phyloP scores from a whole-genome alignment of 2,888 invertebrate species.

The Lasioglossum figueresi region DNA sequence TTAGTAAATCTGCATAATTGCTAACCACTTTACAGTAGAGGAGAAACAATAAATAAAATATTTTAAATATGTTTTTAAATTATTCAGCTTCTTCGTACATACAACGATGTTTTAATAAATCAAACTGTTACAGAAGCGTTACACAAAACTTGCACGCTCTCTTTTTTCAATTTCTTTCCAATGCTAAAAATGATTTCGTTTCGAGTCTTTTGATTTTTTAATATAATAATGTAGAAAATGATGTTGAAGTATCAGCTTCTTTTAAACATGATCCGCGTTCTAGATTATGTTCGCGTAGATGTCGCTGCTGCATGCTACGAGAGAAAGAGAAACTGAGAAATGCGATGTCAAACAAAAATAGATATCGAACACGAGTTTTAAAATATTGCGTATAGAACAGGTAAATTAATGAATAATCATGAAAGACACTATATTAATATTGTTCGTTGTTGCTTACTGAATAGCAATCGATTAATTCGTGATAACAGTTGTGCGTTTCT shows the following conservation, averaged over 20 bases:
- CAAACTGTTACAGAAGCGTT: neutral
- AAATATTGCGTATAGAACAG: neutral
- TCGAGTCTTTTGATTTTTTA: no score
- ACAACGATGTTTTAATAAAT: neutral
- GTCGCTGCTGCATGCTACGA: neutral
- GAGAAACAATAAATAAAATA: constrained; percentile 21
- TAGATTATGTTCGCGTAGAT: neutral
- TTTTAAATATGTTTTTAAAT: constrained; percentile 18
- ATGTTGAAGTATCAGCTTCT: neutral
- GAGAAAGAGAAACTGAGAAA: neutral
- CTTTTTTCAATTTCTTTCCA: neutral
- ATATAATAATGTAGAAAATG: neutral
- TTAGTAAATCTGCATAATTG: constrained; percentile 8
- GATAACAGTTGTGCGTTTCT: neutral
- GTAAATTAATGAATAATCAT: neutral
- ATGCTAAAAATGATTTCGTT: neutral
- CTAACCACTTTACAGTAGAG: neutral
- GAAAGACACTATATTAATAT: neutral
- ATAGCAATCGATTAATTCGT: neutral
- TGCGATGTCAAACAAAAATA: neutral
- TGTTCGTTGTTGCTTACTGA: neutral
- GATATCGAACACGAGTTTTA: neutral
- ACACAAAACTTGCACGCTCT: neutral
- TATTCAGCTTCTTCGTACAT: neutral
- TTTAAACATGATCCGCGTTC: neutral